Evolutionary conservation across 1,140 invertebrate genomes (phyloP), one percentile per base, ranked within the genome.

Genomic region (Drosophila pseudoananassae): DNA sequence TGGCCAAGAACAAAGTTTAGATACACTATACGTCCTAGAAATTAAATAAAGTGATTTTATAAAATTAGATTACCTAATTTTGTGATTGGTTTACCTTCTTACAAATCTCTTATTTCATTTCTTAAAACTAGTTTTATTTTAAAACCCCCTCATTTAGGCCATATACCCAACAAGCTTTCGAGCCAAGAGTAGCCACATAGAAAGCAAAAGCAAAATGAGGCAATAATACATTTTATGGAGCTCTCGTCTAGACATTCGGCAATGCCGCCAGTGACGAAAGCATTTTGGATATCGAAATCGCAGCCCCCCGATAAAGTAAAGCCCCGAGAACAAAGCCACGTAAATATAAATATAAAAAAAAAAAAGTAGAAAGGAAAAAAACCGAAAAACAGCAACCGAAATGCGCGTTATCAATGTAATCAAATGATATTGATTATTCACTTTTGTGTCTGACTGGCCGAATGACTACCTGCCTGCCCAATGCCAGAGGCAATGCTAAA

Each of bases 341-440:
- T 17, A 43, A 43, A 65, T n/a, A 4, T 17, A 20, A 6, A 55
- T 27, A 29, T 15, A 49, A 27, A 38, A 9, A 59, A 1, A 59
- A 63, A 14, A 56, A 64, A 54, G n/a, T 23, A 47, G 56, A 45
- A 14, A 27, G 54, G 43, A 43, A 64, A 23, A 63, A 31, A 65
- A 63, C 63, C n/a, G 9, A n/a, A 36, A 36, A 36, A 36, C 33
- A 36, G 33, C 33, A n/a, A 36, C 33, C 33, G 40, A 43, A 43
- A 43, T 43, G 43, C 43, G 63, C 51, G 63, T 69, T 69, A 69
- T 69, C 65, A 69, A 69, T 69, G 65, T 69, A 69, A 69, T 69
- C 65, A 69, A 69, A 69, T 69, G 50, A 69, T 69, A 69, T 69
- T 69, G 65, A 69, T 69, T 69, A 69, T 69, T 69, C 65, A 69